Evolutionary conservation across 2,797 vertebrate genomes (phyloP).

Genomic region (Cryptoblepharus egeriae): DNA sequence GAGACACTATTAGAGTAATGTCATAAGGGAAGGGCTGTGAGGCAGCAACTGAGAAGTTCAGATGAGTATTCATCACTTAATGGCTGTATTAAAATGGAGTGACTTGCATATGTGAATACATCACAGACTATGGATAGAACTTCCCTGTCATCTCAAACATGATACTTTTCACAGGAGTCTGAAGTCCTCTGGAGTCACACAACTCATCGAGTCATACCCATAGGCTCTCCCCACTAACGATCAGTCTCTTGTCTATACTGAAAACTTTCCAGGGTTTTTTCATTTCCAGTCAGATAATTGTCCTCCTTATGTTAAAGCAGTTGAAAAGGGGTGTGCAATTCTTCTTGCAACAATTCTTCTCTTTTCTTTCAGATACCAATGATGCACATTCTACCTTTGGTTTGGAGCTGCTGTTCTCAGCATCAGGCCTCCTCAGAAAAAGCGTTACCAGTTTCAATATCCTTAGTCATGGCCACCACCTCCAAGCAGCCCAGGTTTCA

Average conservation of each 20-base stretch:
- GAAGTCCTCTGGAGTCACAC: not conserved
- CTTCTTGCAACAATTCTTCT: not conserved
- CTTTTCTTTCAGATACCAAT: conserved; percentile 65
- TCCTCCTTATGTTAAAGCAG: not conserved
- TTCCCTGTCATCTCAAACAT: not conserved
- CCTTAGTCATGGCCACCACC: conserved; percentile 11
- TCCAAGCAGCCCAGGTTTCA: conserved; percentile 67
- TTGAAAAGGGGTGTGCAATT: not conserved
- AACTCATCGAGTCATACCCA: not conserved
- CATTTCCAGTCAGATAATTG: not conserved
- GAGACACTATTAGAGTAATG: not conserved
- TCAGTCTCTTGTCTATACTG: not conserved
- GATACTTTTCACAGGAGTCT: not conserved
- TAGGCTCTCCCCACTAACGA: not conserved
- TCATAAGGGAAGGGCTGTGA: not conserved
- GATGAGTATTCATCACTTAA: no score
- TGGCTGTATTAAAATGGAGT: no score
- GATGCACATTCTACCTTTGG: conserved; percentile 65
- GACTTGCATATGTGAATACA: not conserved
- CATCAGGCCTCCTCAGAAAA: conserved; percentile 68
- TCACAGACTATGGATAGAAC: not conserved
- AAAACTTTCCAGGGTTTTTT: not conserved
- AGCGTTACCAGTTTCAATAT: conserved; percentile 61
- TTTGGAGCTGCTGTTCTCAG: conserved; percentile 71
- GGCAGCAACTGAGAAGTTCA: not conserved